These are phyloP conservation scores for Drosophila lacertosa DNA, from an alignment of 1,140 invertebrate genomes.

Conservation along the genomic window DNA sequence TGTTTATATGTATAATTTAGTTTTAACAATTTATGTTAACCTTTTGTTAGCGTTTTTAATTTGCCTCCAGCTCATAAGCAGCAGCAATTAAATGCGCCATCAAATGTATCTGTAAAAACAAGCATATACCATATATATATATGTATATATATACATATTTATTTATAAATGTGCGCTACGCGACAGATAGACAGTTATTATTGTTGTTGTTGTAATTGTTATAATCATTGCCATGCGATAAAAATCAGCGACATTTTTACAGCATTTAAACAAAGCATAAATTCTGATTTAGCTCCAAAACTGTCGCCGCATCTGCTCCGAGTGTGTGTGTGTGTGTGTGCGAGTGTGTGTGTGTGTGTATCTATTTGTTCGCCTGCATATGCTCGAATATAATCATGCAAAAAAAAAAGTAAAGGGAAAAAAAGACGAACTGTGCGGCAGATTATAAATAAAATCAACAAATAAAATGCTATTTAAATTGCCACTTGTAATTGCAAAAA, in stretches of 20 bases:
- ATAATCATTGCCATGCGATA: conserved; percentile 77
- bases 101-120: conserved; percentile 23
- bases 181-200: conserved; percentile 75
- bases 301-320: conserved; percentile 49
- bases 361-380: conserved; percentile 37
- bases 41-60: conserved; percentile 83
- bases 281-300: conserved; percentile 79
- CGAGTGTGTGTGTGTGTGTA: conserved; percentile 12
- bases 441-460: conserved; percentile 71
- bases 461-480: conserved; percentile 76
- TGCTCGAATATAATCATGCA: conserved; percentile 51
- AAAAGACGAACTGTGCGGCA: conserved; percentile 58
- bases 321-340: conserved; percentile 1
- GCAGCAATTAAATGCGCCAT: conserved; percentile 81
- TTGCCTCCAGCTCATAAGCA: conserved; percentile 75
- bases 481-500: conserved; percentile 69
- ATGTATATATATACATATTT: conserved; percentile 26
- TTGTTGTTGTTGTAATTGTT: conserved; percentile 59
- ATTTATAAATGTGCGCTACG: conserved; percentile 47
- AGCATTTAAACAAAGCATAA: conserved; percentile 82
- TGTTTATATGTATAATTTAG: conserved; percentile 83
- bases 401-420: too few species aligned
- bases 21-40: conserved; percentile 82
- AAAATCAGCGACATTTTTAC: conserved; percentile 80
- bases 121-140: conserved; percentile 14